Conservation (phyloP, 2,888 invertebrate genomes). For the Drosophila helvetica region DNA sequence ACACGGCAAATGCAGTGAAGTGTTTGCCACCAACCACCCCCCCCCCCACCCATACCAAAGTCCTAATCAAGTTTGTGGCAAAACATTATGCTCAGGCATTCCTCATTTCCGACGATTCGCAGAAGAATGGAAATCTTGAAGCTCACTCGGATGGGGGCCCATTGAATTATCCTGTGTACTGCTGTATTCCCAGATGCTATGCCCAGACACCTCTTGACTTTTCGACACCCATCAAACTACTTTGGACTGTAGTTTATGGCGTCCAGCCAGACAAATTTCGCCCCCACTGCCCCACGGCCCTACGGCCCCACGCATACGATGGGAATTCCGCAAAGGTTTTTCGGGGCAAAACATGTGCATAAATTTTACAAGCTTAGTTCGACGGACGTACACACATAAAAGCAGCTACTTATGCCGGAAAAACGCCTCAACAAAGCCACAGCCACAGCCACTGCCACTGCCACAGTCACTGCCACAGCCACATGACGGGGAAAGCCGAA, state of each 20-base stretch:
- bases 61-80: background rate
- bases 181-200: background rate
- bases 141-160: background rate
- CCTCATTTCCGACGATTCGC: too few relatives aligned
- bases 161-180: background rate
- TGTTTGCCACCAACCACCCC: background rate
- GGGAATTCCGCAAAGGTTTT: background rate
- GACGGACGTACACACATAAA: conserved; percentile 52
- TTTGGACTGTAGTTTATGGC: background rate
- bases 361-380: conserved; percentile 62
- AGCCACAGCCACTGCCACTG: conserved; percentile 57
- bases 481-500: conserved; percentile 32
- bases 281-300: too few relatives aligned
- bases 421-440: conserved; percentile 45
- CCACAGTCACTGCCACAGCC: conserved; percentile 67
- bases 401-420: conserved; percentile 61
- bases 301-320: too few relatives aligned
- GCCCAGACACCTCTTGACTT: conserved; percentile 12
- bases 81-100: background rate
- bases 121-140: background rate
- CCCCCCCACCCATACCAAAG: too few relatives aligned
- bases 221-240: conserved; percentile 6
- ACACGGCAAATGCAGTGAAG: conserved; percentile 8
- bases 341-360: conserved; percentile 65
- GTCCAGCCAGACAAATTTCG: conserved; percentile 7